Evolutionary conservation across 2,797 vertebrate species (phyloP).

Genomic region (Clarias laeviceps): DNA sequence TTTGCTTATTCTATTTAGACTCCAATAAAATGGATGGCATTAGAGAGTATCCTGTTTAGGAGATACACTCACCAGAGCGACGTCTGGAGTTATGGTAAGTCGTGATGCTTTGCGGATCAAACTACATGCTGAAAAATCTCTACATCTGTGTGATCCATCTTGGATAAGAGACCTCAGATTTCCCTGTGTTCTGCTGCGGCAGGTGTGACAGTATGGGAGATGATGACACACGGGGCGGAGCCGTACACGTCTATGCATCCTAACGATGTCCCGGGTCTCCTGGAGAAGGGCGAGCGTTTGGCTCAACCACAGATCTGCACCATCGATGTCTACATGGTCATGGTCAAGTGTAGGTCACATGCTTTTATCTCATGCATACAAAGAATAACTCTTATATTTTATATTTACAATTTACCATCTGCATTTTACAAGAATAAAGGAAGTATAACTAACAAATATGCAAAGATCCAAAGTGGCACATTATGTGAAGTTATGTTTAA

Average conservation of each 20-base stretch:
- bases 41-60: constrained; percentile 93
- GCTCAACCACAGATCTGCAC: constrained; percentile 94
- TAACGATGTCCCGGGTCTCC: constrained; percentile 85
- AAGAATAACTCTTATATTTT: neutral
- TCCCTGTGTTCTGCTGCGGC: constrained; percentile 22
- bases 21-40: constrained; percentile 96
- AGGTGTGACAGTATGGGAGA: constrained; percentile 96
- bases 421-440: too few species aligned
- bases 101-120: neutral
- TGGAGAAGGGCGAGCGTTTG: constrained; percentile 94
- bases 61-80: constrained; percentile 96
- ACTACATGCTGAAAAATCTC: neutral
- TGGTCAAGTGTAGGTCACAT: constrained; percentile 91
- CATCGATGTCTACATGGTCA: constrained; percentile 98
- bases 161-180: neutral
- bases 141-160: too few species aligned
- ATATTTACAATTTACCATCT: neutral
- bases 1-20: constrained; percentile 73
- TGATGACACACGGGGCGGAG: constrained; percentile 93
- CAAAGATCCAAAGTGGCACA: too few species aligned
- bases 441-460: too few species aligned
- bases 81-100: constrained; percentile 95
- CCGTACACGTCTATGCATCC: constrained; percentile 85
- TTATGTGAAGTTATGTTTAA: too few species aligned
- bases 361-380: neutral